A percentile compares a stretch with the other conserved stretches of the same genome.
phyloP scores from a whole-genome alignment of 2,797 vertebrate species.

The Sebastolobus alascanus region DNA sequence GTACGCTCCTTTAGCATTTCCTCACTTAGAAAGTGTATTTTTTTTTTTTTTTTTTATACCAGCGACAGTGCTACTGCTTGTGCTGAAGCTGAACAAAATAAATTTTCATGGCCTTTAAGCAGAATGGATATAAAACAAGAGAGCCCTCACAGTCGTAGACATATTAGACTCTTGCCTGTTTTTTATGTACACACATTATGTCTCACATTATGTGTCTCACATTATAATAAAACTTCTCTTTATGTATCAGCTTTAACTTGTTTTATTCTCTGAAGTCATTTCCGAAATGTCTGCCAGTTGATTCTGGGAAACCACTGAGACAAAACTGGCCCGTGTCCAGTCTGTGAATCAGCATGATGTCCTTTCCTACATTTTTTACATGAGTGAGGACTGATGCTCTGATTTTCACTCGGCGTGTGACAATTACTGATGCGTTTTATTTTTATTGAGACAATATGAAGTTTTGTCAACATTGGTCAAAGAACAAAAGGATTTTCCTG shows the following conservation, averaged over 20 bases:
- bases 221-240: conserved; percentile 51
- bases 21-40: neutral
- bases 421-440: neutral
- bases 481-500: neutral
- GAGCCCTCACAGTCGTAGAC: neutral
- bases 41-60: neutral
- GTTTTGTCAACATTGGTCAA: neutral
- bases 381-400: neutral
- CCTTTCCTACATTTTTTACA: neutral
- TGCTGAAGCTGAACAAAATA: neutral
- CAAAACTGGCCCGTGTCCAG: neutral
- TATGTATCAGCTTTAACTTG: conserved; percentile 11
- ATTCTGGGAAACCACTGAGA: conserved; percentile 6
- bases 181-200: conserved; percentile 11
- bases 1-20: conserved; percentile 6
- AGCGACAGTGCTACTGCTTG: conserved; percentile 7
- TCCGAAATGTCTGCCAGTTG: neutral
- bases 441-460: neutral
- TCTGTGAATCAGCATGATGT: conserved; percentile 8
- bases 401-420: neutral
- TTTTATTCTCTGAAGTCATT: conserved; percentile 11
- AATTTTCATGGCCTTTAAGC: neutral
- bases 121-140: neutral
- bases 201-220: conserved; percentile 5
- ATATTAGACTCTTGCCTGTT: neutral